Conservation (phyloP, 2,888 invertebrate species). For the Crematogaster levior region DNA sequence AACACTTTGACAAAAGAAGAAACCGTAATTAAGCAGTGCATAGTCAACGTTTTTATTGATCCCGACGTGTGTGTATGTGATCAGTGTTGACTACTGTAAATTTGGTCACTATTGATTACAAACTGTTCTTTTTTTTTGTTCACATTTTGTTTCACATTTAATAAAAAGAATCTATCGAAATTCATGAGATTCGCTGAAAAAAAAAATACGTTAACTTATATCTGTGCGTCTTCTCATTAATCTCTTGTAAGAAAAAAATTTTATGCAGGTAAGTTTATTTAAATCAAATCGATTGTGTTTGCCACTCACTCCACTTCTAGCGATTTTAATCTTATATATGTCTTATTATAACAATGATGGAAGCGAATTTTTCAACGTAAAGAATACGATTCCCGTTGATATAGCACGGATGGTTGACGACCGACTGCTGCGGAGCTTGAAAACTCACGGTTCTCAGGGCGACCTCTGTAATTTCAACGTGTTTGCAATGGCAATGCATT, state of each 20-base stretch:
- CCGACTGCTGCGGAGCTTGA: slow-evolving; percentile 78
- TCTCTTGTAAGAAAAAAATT: not conserved
- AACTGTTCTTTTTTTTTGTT: not conserved
- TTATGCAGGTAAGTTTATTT: not conserved
- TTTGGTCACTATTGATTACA: not conserved
- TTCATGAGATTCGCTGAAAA: not conserved
- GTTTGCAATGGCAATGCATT: slow-evolving; percentile 65
- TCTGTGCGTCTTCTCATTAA: not conserved
- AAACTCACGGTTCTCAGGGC: slow-evolving; percentile 74
- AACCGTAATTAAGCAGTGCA: slow-evolving; percentile 63
- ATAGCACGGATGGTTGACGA: slow-evolving; percentile 79
- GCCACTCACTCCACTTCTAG: slow-evolving; percentile 7
- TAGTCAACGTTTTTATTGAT: slow-evolving; percentile 58
- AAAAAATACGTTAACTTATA: not conserved
- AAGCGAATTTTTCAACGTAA: slow-evolving; percentile 14
- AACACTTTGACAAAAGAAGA: slow-evolving; percentile 68
- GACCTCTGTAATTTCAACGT: slow-evolving; percentile 77
- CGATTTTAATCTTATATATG: not conserved
- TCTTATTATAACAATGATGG: not conserved
- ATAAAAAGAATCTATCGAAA: not conserved
- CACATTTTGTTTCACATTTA: no score
- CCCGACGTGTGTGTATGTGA: not conserved
- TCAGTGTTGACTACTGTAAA: slow-evolving; percentile 5
- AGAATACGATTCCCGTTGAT: slow-evolving; percentile 71
- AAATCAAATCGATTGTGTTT: not conserved